A percentile compares a stretch with the other conserved stretches of the same genome.
phyloP scores from a whole-genome alignment of 2,888 invertebrate genomes.

The Willowsia nigromaculata region DNA sequence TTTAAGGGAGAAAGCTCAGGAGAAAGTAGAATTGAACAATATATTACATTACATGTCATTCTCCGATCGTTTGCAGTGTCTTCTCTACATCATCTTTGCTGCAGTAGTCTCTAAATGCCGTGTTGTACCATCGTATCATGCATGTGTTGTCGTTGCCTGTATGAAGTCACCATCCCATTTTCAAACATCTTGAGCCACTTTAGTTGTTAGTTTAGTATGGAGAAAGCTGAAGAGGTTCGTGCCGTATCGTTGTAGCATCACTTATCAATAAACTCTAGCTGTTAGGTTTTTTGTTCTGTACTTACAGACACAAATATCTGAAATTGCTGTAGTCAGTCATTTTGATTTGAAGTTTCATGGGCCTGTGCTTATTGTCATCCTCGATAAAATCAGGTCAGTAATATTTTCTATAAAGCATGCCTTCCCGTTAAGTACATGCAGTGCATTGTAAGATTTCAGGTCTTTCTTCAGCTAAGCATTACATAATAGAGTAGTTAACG shows the following conservation, averaged over 20 bases:
- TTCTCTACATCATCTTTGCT: background rate
- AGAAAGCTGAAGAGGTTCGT: background rate
- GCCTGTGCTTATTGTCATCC: background rate
- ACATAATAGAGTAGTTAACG: no score
- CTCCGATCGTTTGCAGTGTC: slow-evolving; percentile 27
- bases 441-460: no score
- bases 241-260: background rate
- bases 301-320: background rate
- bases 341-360: background rate
- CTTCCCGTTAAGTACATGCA: no score
- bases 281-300: background rate
- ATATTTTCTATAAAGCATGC: background rate
- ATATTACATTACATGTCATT: slow-evolving; percentile 46
- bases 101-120: background rate
- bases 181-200: background rate
- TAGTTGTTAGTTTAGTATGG: background rate
- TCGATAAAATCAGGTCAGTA: background rate
- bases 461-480: no score
- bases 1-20: background rate
- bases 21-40: slow-evolving; percentile 27
- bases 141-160: background rate
- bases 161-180: background rate
- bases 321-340: background rate
- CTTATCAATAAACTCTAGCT: background rate
- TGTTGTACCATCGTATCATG: background rate